Evolutionary conservation across 2,113 vertebrate species (phyloP), one percentile per base, ranked within the genome.

Genomic region (Boulengeromyrus knoepffleri): DNA sequence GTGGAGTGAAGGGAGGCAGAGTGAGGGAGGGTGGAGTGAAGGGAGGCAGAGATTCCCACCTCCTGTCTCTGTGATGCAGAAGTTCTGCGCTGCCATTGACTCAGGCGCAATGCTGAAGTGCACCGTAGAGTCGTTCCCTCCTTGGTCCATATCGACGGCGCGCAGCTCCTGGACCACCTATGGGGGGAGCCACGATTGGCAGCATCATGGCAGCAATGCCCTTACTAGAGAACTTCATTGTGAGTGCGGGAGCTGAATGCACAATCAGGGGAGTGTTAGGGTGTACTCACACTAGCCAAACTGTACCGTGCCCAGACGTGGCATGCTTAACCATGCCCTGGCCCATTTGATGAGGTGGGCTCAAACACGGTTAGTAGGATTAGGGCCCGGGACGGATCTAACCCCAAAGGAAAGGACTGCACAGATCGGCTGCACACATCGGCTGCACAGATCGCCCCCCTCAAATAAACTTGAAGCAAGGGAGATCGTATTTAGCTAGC

Each of bases 131-230:
- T 96, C 96, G 90, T 98, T 97, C 89, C 96, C 97, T 0, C 94
- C 96, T 91, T 97, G 96, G 85, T 97, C 97, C 95, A 95, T 96
- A 95, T 97, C 97, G 93, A 97, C 95, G 53, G 96, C 96, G 87
- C 95, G 94, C 93, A 98, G 95, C 93, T 97, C 95, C 94, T 97
- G 97, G 93, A 98, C 97, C 94, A 97, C 94, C 97, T 98, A 95
- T 93, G 93, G 93, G 87, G 90, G 80, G 92, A 83, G 95, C 93
- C 94, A 90, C 93, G 92, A 42, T 45, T 21, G 94, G 91, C 88
- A 70, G 91, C n/a, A 52, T 27, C 49, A 36, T 47, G 27, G 13
- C 47, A 52, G 49, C 39, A 27, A 85, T 12, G 17, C 39, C 15
- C 27, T 15, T 74, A 80, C 13, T 42, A n/a, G 36, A 47, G 24